phyloP scores from a whole-genome alignment of 1,140 invertebrate genomes.

The Caerostris extrusa region DNA sequence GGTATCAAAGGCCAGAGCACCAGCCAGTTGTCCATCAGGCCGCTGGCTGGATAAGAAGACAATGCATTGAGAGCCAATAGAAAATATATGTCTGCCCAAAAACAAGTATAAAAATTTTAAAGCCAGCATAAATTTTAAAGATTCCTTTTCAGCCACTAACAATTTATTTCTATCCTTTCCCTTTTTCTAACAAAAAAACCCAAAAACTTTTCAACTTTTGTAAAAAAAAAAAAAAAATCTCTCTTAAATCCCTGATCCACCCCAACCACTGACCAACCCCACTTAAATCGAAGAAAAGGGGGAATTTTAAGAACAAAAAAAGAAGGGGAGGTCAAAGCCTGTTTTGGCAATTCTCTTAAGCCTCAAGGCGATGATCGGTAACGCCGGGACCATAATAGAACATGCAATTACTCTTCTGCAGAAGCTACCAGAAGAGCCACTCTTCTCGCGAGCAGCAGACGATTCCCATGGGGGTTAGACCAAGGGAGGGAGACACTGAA shows the following conservation, averaged over 20 bases:
- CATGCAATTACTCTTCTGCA: conserved; percentile 21
- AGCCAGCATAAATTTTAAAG: background rate
- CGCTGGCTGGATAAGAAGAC: too few species aligned
- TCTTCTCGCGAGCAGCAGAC: background rate
- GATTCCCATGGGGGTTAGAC: background rate
- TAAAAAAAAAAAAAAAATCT: too few species aligned
- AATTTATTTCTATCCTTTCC: background rate
- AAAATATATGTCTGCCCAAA: too few species aligned
- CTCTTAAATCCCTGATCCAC: background rate
- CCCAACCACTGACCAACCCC: background rate
- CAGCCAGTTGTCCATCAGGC: too few species aligned
- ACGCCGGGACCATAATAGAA: conserved; percentile 22
- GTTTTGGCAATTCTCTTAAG: background rate
- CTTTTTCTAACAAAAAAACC: background rate
- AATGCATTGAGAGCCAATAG: too few species aligned
- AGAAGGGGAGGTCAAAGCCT: background rate
- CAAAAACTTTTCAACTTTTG: background rate
- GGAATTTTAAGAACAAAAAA: background rate
- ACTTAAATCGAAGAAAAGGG: background rate
- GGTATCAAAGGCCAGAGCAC: too few species aligned
- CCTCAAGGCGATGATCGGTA: conserved; percentile 12
- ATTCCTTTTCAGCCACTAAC: background rate
- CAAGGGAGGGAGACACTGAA: background rate
- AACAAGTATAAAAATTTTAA: too few species aligned
- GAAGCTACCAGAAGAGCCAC: background rate